Evolutionary conservation across 2,113 vertebrate genomes (phyloP).

Genomic region (Rhinogobius similis): DNA sequence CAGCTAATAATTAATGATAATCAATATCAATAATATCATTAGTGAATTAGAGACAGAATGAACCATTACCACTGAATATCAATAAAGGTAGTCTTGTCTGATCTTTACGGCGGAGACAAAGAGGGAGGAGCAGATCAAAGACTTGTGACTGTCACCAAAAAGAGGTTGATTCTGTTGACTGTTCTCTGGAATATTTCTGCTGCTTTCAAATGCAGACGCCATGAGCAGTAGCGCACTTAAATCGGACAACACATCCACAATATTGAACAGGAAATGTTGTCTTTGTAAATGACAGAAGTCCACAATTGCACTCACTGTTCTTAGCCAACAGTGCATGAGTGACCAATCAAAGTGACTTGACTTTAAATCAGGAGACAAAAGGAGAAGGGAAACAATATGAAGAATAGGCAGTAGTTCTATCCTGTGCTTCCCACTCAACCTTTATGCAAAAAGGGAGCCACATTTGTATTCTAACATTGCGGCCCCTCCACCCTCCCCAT

Average conservation of each 20-base stretch:
- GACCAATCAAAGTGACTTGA: conserved; percentile 30
- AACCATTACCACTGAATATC: neutral
- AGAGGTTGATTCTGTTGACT: conserved; percentile 47
- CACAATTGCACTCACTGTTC: conserved; percentile 28
- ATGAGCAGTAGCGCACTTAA: conserved; percentile 50
- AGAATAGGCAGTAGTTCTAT: conserved; percentile 54
- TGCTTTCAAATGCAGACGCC: conserved; percentile 51
- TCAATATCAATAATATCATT: too few species aligned
- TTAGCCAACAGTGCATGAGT: conserved; percentile 33
- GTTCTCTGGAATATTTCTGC: conserved; percentile 60
- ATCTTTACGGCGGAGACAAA: conserved; percentile 55
- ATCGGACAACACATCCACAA: conserved; percentile 62
- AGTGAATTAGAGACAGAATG: too few species aligned
- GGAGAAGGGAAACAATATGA: conserved; percentile 21
- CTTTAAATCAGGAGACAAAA: conserved; percentile 6
- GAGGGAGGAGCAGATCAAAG: conserved; percentile 66
- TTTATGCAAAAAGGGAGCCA: conserved; percentile 55
- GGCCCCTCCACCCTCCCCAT: conserved; percentile 48
- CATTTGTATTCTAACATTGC: conserved; percentile 67
- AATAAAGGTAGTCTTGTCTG: conserved; percentile 24
- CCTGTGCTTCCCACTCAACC: conserved; percentile 50
- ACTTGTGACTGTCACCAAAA: conserved; percentile 70
- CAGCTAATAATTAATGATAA: neutral
- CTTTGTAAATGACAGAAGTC: conserved; percentile 35
- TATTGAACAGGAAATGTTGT: conserved; percentile 42